A percentile compares a stretch with the other conserved stretches of the same genome.
These are phyloP conservation scores for Ametastegia equiseti DNA, from an alignment of 2,888 invertebrate genomes.

Conservation along the genomic window DNA sequence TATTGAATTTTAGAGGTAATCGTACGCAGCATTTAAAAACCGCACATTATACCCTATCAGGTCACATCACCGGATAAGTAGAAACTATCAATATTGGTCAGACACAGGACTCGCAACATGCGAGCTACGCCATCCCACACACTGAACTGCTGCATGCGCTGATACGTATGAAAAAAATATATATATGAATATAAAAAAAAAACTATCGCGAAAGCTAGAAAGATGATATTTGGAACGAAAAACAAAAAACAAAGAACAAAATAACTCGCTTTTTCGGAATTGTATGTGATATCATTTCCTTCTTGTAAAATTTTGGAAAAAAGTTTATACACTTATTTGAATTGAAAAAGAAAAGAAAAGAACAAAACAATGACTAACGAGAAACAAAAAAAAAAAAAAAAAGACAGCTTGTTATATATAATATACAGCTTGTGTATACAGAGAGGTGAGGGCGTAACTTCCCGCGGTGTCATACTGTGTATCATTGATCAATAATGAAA, in stretches of 20 bases:
- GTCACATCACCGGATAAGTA: slow-evolving; percentile 13
- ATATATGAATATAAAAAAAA: no score
- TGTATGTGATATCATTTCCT: no score
- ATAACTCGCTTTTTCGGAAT: no score
- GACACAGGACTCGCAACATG: slow-evolving; percentile 13
- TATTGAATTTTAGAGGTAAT: slow-evolving; percentile 16
- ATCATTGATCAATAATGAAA: neutral
- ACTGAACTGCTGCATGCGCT: neutral
- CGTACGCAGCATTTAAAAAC: neutral
- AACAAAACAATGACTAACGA: neutral
- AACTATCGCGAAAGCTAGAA: no score
- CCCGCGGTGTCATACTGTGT: neutral
- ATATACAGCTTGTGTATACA: no score
- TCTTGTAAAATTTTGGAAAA: neutral
- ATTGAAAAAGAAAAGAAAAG: neutral
- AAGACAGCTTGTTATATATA: slow-evolving; percentile 45
- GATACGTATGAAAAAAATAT: no score
- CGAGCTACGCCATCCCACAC: neutral
- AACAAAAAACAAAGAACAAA: no score
- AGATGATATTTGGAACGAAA: no score
- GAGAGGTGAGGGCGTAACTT: neutral
- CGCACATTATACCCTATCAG: neutral
- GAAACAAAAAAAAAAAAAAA: slow-evolving; percentile 40
- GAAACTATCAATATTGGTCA: slow-evolving; percentile 12
- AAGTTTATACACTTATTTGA: neutral